Percentiles rank a stretch among this genome's conserved stretches.
These are phyloP conservation scores for Pristionchus maxplancki DNA, from an alignment of 2,888 invertebrate genomes.

Conservation along the genomic window DNA sequence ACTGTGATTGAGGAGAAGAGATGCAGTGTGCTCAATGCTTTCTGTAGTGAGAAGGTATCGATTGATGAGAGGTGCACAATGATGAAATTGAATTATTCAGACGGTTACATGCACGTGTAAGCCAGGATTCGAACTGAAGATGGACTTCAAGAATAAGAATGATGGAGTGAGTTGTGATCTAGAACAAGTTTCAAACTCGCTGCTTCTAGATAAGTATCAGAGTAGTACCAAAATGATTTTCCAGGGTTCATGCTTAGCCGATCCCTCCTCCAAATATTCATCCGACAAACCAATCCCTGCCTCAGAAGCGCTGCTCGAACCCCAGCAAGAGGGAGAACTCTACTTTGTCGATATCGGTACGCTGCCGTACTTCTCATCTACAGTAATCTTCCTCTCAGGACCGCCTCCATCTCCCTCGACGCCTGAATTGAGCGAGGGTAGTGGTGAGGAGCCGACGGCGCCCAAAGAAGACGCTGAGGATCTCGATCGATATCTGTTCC, in stretches of 20 bases:
- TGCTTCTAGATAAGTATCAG: too few relatives aligned
- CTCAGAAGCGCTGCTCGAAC: slow-evolving; percentile 19
- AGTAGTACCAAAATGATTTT: not conserved
- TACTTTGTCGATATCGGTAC: slow-evolving; percentile 70
- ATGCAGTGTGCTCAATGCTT: slow-evolving; percentile 72
- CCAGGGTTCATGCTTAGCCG: slow-evolving; percentile 45
- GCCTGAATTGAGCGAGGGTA: slow-evolving; percentile 34
- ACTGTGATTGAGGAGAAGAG: slow-evolving; percentile 75
- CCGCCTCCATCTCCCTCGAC: slow-evolving; percentile 38
- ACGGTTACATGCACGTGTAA: slow-evolving; percentile 75
- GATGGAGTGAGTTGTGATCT: slow-evolving; percentile 62
- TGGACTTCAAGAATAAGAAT: slow-evolving; percentile 73
- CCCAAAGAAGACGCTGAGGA: slow-evolving; percentile 60
- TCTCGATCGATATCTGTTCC: slow-evolving; percentile 66
- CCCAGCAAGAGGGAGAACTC: slow-evolving; percentile 58
- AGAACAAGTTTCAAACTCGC: too few relatives aligned
- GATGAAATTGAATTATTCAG: not conserved
- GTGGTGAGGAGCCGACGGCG: slow-evolving; percentile 13
- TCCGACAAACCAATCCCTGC: slow-evolving; percentile 16
- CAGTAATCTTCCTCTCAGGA: slow-evolving; percentile 38
- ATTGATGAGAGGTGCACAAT: not conserved
- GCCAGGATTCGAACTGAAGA: slow-evolving; percentile 73
- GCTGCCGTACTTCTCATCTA: not conserved
- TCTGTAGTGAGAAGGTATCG: slow-evolving; percentile 71
- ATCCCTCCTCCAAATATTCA: slow-evolving; percentile 48